phyloP scores from a whole-genome alignment of 2,888 invertebrate species.

The Melipona bicolor region DNA sequence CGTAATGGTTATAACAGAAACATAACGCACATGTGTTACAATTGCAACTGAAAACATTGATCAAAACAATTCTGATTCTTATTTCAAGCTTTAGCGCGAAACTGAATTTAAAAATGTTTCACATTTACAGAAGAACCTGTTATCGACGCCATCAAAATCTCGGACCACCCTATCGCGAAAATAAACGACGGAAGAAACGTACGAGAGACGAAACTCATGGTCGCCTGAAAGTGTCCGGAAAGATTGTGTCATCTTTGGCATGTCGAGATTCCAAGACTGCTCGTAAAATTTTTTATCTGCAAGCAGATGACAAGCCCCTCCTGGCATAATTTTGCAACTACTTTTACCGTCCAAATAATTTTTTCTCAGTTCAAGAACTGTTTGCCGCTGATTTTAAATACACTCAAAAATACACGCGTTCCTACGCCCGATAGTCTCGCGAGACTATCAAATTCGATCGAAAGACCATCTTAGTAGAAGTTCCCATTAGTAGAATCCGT shows the following conservation, averaged over 20 bases:
- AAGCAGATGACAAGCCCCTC: constrained; percentile 22
- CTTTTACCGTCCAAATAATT: neutral
- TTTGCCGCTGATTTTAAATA: neutral
- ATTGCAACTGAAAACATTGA: neutral
- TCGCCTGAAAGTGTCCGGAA: constrained; percentile 32
- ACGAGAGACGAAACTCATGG: neutral
- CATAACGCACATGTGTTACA: neutral
- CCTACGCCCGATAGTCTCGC: too few relatives aligned
- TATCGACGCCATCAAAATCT: neutral
- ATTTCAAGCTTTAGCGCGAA: neutral
- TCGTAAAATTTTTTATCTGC: constrained; percentile 74
- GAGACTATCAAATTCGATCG: neutral
- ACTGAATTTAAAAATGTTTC: neutral
- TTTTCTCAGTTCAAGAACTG: neutral
- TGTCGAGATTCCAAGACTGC: constrained; percentile 62
- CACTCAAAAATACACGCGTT: too few relatives aligned
- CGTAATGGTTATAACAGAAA: too few relatives aligned
- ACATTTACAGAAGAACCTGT: neutral
- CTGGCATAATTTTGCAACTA: neutral
- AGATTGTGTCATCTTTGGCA: constrained; percentile 32
- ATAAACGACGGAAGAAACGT: neutral
- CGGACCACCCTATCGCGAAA: neutral
- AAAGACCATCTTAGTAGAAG: constrained; percentile 13
- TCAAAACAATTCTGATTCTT: too few relatives aligned
- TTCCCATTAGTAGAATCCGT: constrained; percentile 10